A percentile compares a stretch with the other conserved stretches of the same genome.
Conservation (phyloP, 2,113 vertebrate species). For the Oncorhynchus tshawytscha region DNA sequence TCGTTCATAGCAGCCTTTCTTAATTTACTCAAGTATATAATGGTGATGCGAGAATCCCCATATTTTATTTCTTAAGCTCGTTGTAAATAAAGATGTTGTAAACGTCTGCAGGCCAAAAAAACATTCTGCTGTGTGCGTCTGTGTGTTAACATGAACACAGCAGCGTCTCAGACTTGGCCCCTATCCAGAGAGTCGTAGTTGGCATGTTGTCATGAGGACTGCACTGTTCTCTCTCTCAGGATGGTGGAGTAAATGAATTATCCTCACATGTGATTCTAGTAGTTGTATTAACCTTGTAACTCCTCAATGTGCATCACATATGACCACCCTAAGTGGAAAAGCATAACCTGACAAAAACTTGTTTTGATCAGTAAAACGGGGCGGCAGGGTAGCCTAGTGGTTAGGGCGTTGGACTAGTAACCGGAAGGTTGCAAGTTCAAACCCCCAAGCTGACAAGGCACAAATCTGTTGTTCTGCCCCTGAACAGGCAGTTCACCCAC, state of each 20-base stretch:
- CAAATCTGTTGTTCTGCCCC: too few species aligned
- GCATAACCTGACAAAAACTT: too few species aligned
- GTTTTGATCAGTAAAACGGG: too few species aligned
- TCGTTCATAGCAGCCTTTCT: conserved; percentile 16
- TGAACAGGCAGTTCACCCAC: too few species aligned
- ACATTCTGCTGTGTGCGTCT: conserved; percentile 9
- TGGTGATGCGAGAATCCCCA: neutral
- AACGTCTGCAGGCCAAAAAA: neutral
- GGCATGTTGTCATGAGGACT: conserved; percentile 10
- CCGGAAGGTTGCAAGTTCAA: too few species aligned
- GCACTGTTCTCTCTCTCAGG: conserved; percentile 10
- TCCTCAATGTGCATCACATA: neutral
- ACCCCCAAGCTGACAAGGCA: too few species aligned
- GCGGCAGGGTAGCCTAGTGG: too few species aligned
- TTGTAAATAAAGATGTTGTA: neutral
- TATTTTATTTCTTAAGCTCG: neutral
- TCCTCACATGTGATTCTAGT: neutral
- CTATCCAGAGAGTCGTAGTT: conserved; percentile 11
- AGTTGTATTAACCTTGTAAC: neutral
- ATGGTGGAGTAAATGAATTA: neutral
- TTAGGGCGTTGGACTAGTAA: too few species aligned
- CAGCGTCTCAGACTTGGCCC: conserved; percentile 10
- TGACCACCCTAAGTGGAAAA: neutral
- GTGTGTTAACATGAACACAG: neutral
- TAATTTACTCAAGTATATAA: conserved; percentile 22